Evolutionary conservation across 2,113 vertebrate species (phyloP).

Genomic region (Crotalus tigris): DNA sequence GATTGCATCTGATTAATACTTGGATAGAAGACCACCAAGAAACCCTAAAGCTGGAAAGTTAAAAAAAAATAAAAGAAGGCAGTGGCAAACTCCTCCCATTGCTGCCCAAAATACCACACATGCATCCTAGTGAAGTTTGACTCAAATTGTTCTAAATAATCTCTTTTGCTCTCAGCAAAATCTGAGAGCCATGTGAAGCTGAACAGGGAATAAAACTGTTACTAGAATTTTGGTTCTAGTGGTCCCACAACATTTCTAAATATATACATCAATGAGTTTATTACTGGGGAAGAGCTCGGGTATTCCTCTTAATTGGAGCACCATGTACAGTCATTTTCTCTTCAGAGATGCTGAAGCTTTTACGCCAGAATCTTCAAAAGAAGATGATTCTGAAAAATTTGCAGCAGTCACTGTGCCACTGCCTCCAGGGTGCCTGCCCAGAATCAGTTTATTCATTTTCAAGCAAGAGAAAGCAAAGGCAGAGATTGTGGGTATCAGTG

Average conservation of each 20-base stretch:
- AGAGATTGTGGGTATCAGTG: background rate
- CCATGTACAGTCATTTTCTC: background rate
- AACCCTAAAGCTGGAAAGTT: background rate
- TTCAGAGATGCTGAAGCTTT: background rate
- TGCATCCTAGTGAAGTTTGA: background rate
- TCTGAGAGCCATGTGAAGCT: background rate
- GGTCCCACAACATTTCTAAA: background rate
- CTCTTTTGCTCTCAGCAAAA: background rate
- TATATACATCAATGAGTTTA: background rate
- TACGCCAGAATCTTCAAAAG: background rate
- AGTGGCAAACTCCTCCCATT: background rate
- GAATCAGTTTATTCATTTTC: background rate
- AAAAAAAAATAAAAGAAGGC: background rate
- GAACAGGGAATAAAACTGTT: background rate
- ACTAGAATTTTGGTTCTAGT: background rate
- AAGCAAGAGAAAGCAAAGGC: background rate
- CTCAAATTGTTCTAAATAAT: background rate
- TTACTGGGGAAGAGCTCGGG: background rate
- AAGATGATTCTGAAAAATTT: background rate
- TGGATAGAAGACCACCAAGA: background rate
- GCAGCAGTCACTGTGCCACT: background rate
- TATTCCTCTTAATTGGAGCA: background rate
- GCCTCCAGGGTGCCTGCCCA: background rate
- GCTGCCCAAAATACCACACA: background rate
- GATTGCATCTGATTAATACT: background rate